Conservation (phyloP, 2,888 invertebrate genomes). For the Drosophila mercatorum region DNA sequence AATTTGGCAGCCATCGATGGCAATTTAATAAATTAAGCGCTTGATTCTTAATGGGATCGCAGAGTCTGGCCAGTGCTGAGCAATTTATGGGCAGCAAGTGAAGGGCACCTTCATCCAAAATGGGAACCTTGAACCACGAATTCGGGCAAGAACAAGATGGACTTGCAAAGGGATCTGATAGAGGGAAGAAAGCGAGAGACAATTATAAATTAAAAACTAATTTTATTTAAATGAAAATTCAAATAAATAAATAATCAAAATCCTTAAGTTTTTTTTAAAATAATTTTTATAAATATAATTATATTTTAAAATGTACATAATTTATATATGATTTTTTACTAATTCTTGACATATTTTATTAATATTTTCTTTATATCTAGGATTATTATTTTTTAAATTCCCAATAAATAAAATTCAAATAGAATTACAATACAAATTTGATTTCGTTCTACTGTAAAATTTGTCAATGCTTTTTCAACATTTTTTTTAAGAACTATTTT, state of each 20-base stretch:
- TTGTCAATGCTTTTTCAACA: not conserved
- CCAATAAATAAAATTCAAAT: not conserved
- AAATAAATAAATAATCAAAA: too few species aligned
- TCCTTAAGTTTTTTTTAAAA: too few species aligned
- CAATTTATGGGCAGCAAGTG: constrained; percentile 55
- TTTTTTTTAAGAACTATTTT: not conserved
- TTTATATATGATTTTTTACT: too few species aligned
- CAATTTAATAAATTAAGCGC: constrained; percentile 68
- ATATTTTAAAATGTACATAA: too few species aligned
- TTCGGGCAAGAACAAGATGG: too few species aligned
- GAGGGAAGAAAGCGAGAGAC: too few species aligned
- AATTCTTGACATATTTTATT: too few species aligned
- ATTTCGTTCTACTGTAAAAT: not conserved
- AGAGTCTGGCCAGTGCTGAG: constrained; percentile 46
- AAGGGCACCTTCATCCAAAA: constrained; percentile 54
- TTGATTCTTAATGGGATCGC: constrained; percentile 64
- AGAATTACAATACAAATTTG: not conserved
- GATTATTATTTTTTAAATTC: not conserved
- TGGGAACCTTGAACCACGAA: constrained; percentile 47
- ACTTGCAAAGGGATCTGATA: not conserved
- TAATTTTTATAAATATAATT: too few species aligned
- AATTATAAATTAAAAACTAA: not conserved
- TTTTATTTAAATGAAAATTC: too few species aligned
- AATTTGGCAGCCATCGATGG: constrained; percentile 78
- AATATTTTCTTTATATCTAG: too few species aligned